Conservation (phyloP, 1,140 invertebrate species). For the Drosophila setifemur region DNA sequence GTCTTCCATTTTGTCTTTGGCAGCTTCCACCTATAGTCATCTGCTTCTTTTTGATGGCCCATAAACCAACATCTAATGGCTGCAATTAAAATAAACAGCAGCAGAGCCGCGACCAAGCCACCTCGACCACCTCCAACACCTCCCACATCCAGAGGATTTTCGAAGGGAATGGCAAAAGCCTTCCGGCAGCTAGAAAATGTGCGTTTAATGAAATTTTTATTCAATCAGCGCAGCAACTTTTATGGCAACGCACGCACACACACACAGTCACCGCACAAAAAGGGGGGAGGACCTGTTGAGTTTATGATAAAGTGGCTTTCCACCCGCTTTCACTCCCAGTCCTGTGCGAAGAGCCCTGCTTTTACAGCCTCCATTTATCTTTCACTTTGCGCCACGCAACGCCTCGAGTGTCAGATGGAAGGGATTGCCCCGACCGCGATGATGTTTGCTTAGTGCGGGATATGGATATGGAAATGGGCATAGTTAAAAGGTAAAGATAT, state of each 20-base stretch:
- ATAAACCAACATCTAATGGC: conserved; percentile 70
- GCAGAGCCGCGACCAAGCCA: conserved; percentile 28
- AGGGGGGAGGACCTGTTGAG: conserved; percentile 44
- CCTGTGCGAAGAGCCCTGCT: conserved; percentile 33
- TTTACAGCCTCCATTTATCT: conserved; percentile 57
- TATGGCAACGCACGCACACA: conserved; percentile 27
- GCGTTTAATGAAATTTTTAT: conserved; percentile 79
- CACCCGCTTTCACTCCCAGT: neutral
- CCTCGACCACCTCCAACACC: neutral
- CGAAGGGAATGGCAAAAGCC: conserved; percentile 7
- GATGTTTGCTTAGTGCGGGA: conserved; percentile 28
- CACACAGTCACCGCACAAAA: neutral
- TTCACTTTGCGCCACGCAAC: conserved; percentile 32
- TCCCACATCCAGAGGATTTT: conserved; percentile 10
- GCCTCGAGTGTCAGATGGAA: conserved; percentile 31
- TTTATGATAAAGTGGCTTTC: conserved; percentile 54
- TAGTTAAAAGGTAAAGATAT: conserved; percentile 6
- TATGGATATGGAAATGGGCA: conserved; percentile 31
- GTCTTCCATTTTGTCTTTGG: conserved; percentile 4
- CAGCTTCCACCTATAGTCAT: neutral
- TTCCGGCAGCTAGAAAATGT: conserved; percentile 59
- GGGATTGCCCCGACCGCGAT: conserved; percentile 19
- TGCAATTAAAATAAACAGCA: conserved; percentile 77
- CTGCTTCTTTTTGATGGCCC: conserved; percentile 65
- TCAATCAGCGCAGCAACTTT: conserved; percentile 70